Evolutionary conservation across 2,113 vertebrate genomes (phyloP), one percentile per base, ranked within the genome.

Genomic region (Malurus melanocephalus): DNA sequence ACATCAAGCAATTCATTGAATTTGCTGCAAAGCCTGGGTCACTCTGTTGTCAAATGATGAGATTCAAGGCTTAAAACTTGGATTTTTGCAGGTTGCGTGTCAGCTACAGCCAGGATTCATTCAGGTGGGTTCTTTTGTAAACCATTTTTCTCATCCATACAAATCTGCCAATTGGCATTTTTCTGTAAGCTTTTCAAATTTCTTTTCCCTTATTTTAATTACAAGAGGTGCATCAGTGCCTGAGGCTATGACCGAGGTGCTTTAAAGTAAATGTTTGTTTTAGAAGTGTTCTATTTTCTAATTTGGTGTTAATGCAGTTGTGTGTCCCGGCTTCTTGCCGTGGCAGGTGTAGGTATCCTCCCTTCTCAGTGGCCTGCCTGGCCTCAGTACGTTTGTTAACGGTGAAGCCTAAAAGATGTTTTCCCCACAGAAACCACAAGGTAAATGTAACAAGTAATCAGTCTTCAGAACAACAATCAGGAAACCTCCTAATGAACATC

Each of bases 391-490:
- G 40, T 94, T 93, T 76, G 74, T 80, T 91, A 96, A 90, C 75
- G 93, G 93, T 90, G 93, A 96, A 96, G 94, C 78, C 85, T 93
- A 79, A 91, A 94, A 90, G 79, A 95, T 86, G 92, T 93, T 96
- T 96, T 93, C 90, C 93, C 88, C 88, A 77, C 95, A 97, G 96
- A 97, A 97, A 95, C 95, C 96, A 88, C 95, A 92, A 81, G 91
- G 94, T 94, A 96, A 96, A 94, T 83, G 92, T 92, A 97, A 96
- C 87, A 94, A 97, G 94, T 83, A 94, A 97, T 97, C 96, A 94
- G 94, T 97, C 95, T 96, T 95, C 74, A 9, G 89, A 94, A 91
- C 85, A 89, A 95, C 95, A 94, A 95, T 97, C 96, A 96, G 95
- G 93, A 95, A 97, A 94, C 91, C 94, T 97, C 95, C 96, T 97